Percentiles rank a stretch among this genome's conserved stretches.
phyloP scores from a whole-genome alignment of 2,113 vertebrate genomes.

The Anas platyrhynchos region DNA sequence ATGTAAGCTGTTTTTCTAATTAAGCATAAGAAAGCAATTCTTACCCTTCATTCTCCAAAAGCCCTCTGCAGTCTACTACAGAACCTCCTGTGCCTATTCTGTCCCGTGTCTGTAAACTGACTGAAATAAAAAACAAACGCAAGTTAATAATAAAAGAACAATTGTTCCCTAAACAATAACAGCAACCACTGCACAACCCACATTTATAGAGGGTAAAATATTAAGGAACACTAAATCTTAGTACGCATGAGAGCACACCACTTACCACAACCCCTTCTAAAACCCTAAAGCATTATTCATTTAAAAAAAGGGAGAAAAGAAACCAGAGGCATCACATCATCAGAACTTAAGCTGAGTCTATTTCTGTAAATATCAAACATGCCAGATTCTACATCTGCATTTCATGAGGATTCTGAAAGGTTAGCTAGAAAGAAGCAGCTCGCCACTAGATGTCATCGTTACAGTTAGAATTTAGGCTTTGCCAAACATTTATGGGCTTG shows the following conservation, averaged over 20 bases:
- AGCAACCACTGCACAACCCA: background rate
- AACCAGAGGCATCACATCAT: background rate
- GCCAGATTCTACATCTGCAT: background rate
- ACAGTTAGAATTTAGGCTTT: background rate
- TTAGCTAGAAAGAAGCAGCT: background rate
- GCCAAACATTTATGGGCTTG: background rate
- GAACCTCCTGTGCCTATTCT: slow-evolving; percentile 93
- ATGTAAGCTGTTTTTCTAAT: background rate
- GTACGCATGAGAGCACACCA: background rate
- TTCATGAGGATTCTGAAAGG: background rate
- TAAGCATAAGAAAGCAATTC: slow-evolving; percentile 43
- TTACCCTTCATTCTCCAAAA: slow-evolving; percentile 96
- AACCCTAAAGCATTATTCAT: background rate
- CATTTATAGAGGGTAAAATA: background rate
- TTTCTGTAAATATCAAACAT: background rate
- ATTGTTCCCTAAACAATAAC: background rate
- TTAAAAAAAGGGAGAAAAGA: background rate
- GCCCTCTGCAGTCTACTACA: slow-evolving; percentile 95
- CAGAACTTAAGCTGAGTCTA: background rate
- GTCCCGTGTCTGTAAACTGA: slow-evolving; percentile 97
- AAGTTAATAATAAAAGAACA: slow-evolving; percentile 15
- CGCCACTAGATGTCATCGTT: slow-evolving; percentile 42
- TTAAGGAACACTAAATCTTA: background rate
- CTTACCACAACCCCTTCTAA: background rate
- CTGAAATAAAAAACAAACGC: slow-evolving; percentile 74